Evolutionary conservation across 1,140 invertebrate species (phyloP).

Genomic region (Drosophila miranda): DNA sequence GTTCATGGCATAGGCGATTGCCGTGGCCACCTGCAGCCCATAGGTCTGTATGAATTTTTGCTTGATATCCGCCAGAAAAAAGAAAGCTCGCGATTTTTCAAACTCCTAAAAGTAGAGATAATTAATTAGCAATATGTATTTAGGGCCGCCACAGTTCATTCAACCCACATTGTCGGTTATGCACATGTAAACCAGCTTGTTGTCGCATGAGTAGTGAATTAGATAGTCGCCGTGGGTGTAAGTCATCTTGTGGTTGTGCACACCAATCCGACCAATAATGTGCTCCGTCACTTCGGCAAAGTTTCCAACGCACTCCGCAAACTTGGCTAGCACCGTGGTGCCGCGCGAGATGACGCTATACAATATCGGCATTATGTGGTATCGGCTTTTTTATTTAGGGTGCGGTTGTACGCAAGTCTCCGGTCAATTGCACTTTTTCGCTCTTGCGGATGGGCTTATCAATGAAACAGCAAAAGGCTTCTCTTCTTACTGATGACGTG

Average conservation of each 20-base stretch:
- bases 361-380: slow-evolving; percentile 89
- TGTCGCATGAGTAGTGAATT: slow-evolving; percentile 95
- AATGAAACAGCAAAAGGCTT: slow-evolving; percentile 11
- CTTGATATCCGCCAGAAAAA: slow-evolving; percentile 95
- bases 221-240: slow-evolving; percentile 96
- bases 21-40: slow-evolving; percentile 89
- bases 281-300: slow-evolving; percentile 97
- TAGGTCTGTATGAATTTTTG: slow-evolving; percentile 92
- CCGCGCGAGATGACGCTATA: slow-evolving; percentile 94
- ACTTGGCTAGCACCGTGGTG: slow-evolving; percentile 93
- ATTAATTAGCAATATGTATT: slow-evolving; percentile 23
- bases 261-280: slow-evolving; percentile 92
- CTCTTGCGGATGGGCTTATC: slow-evolving; percentile 19
- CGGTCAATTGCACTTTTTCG: slow-evolving; percentile 8
- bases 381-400: slow-evolving; percentile 22
- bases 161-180: slow-evolving; percentile 96
- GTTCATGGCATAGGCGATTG: slow-evolving; percentile 90
- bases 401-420: slow-evolving; percentile 8
- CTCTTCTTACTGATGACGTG: slow-evolving; percentile 16
- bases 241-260: slow-evolving; percentile 93
- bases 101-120: slow-evolving; percentile 88
- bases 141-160: slow-evolving; percentile 16
- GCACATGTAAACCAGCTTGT: slow-evolving; percentile 94
- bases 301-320: slow-evolving; percentile 95
- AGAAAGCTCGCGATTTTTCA: slow-evolving; percentile 94